Percentiles rank a stretch among this genome's conserved stretches.
phyloP scores from a whole-genome alignment of 2,113 vertebrate genomes.

The Serinus canaria region DNA sequence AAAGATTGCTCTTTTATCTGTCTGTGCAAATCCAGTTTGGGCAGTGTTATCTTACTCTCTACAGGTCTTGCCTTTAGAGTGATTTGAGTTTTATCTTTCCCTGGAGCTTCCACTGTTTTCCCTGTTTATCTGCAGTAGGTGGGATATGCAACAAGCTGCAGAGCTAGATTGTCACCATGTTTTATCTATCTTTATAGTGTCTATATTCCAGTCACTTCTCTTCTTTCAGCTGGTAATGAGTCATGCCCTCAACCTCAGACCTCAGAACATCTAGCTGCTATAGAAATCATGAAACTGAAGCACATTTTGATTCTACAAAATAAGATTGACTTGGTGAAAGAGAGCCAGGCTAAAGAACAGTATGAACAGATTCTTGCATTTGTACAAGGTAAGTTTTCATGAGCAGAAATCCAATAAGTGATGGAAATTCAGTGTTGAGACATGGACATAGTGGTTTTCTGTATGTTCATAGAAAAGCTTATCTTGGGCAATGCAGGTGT shows the following conservation, averaged over 20 bases:
- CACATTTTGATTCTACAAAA: constrained; percentile 99
- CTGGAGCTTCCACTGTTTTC: background rate
- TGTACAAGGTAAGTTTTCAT: constrained; percentile 88
- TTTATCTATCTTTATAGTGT: background rate
- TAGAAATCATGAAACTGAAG: constrained; percentile 99
- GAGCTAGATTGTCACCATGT: background rate
- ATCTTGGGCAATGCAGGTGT: background rate
- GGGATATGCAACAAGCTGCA: background rate
- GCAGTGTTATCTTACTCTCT: background rate
- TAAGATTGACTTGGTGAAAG: constrained; percentile 98
- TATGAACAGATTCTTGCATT: constrained; percentile 98
- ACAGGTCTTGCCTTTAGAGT: background rate
- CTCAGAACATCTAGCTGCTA: constrained; percentile 96
- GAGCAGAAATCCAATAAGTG: background rate
- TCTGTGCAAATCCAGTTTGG: background rate
- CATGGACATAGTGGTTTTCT: background rate
- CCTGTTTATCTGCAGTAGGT: background rate
- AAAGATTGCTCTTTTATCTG: background rate
- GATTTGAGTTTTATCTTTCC: background rate
- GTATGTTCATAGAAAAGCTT: background rate
- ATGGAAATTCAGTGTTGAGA: background rate
- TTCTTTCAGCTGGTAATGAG: constrained; percentile 90
- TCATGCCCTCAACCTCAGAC: constrained; percentile 98
- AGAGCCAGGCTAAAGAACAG: constrained; percentile 98
- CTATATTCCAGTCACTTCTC: background rate